These are phyloP conservation scores for Heliconius nattereri DNA, from an alignment of 1,140 invertebrate genomes.

Conservation along the genomic window DNA sequence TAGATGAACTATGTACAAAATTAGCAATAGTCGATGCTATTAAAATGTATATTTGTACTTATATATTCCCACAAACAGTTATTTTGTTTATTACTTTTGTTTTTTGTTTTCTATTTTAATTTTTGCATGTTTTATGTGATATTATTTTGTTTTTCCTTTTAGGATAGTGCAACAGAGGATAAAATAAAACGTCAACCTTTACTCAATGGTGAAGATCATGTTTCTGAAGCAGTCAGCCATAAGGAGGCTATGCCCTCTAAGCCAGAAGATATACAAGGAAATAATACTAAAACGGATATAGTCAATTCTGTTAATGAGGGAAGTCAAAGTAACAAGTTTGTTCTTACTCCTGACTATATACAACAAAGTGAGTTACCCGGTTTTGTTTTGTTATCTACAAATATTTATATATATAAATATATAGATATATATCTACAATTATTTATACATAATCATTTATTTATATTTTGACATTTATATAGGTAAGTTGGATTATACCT, in stretches of 20 bases:
- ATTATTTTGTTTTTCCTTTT: constrained; percentile 56
- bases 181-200: constrained; percentile 65
- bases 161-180: constrained; percentile 69
- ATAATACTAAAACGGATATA: constrained; percentile 68
- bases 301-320: constrained; percentile 71
- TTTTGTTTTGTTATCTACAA: background rate
- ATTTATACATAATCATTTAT: background rate
- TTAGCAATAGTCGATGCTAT: constrained; percentile 31
- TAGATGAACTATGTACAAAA: constrained; percentile 27
- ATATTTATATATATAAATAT: no score
- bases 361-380: constrained; percentile 87
- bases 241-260: constrained; percentile 69
- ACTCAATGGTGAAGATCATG: constrained; percentile 70
- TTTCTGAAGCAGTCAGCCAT: constrained; percentile 60
- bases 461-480: background rate
- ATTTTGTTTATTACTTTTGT: constrained; percentile 47
- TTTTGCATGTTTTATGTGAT: constrained; percentile 44
- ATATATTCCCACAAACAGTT: constrained; percentile 78
- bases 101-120: constrained; percentile 47
- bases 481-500: background rate
- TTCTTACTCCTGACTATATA: constrained; percentile 93
- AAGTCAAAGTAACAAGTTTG: constrained; percentile 86
- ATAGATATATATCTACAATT: no score
- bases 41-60: constrained; percentile 46
- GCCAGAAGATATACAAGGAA: constrained; percentile 70